phyloP scores from a whole-genome alignment of 2,888 invertebrate genomes.

The Cheilosia scutellata region DNA sequence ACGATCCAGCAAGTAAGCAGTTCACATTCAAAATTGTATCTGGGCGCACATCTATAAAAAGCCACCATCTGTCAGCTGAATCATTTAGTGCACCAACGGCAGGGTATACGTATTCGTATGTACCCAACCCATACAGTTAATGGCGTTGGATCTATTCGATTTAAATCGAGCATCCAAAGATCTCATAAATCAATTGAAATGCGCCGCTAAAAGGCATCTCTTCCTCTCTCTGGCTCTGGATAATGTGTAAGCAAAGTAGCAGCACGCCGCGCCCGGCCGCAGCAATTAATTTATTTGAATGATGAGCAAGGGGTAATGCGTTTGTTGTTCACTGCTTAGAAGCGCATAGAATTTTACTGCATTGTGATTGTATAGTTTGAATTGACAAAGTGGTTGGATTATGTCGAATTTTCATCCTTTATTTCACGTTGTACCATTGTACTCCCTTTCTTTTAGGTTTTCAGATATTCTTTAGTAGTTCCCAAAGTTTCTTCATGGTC shows the following conservation, averaged over 20 bases:
- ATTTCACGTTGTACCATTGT: too few relatives aligned
- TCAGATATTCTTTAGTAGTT: too few relatives aligned
- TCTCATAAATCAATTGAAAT: conserved; percentile 74
- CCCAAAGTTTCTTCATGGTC: too few relatives aligned
- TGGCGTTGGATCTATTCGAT: conserved; percentile 70
- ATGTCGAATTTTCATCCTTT: too few relatives aligned
- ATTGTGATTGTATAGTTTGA: neutral
- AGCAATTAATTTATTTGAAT: conserved; percentile 73
- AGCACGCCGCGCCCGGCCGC: conserved; percentile 8
- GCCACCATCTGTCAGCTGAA: conserved; percentile 70
- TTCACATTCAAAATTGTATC: conserved; percentile 24
- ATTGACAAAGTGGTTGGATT: neutral
- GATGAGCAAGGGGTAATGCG: conserved; percentile 41
- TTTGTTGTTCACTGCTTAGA: conserved; percentile 1
- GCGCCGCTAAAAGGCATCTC: conserved; percentile 48
- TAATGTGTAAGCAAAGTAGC: conserved; percentile 18
- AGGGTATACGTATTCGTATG: neutral
- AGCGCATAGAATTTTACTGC: conserved; percentile 27
- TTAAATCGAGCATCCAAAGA: conserved; percentile 72
- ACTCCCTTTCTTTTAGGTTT: too few relatives aligned
- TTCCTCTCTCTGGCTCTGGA: neutral
- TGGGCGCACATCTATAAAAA: conserved; percentile 35
- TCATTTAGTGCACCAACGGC: conserved; percentile 53
- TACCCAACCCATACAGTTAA: conserved; percentile 29
- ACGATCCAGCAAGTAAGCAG: conserved; percentile 32